Conservation (phyloP, 2,113 vertebrate genomes). For the Sander vitreus region DNA sequence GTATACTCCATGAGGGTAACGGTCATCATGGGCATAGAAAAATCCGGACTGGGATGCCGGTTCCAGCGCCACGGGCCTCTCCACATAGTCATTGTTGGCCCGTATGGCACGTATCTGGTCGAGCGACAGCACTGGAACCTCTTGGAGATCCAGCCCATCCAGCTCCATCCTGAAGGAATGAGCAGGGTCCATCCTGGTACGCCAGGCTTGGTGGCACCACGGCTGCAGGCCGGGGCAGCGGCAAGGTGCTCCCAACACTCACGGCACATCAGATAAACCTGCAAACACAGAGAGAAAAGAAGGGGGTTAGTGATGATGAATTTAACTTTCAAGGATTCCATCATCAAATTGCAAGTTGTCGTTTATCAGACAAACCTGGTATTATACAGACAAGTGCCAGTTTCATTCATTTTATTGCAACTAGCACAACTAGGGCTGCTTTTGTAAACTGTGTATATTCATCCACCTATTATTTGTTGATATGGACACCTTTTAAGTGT, state of each 20-base stretch:
- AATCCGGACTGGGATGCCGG: constrained; percentile 85
- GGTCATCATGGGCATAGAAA: constrained; percentile 84
- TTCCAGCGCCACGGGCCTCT: constrained; percentile 87
- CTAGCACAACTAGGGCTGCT: background rate
- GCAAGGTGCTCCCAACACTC: constrained; percentile 76
- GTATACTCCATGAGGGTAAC: constrained; percentile 70
- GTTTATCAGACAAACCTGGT: background rate
- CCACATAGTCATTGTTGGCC: constrained; percentile 98
- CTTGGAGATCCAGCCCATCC: constrained; percentile 89
- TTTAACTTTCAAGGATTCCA: background rate
- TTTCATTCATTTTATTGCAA: background rate
- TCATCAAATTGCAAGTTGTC: background rate
- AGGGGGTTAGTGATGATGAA: background rate
- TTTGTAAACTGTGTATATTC: background rate
- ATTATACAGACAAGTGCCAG: background rate
- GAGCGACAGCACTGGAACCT: constrained; percentile 90
- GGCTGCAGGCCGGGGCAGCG: constrained; percentile 46
- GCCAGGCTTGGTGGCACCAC: constrained; percentile 62
- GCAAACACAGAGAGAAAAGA: constrained; percentile 55
- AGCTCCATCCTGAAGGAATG: constrained; percentile 87
- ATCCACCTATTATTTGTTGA: background rate
- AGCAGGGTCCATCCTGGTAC: constrained; percentile 77
- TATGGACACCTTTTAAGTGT: background rate
- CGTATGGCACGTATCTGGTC: constrained; percentile 95
- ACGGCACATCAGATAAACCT: constrained; percentile 94